Evolutionary conservation across 2,888 invertebrate species (phyloP), one percentile per base, ranked within the genome.

Genomic region (Cepaea hortensis): DNA sequence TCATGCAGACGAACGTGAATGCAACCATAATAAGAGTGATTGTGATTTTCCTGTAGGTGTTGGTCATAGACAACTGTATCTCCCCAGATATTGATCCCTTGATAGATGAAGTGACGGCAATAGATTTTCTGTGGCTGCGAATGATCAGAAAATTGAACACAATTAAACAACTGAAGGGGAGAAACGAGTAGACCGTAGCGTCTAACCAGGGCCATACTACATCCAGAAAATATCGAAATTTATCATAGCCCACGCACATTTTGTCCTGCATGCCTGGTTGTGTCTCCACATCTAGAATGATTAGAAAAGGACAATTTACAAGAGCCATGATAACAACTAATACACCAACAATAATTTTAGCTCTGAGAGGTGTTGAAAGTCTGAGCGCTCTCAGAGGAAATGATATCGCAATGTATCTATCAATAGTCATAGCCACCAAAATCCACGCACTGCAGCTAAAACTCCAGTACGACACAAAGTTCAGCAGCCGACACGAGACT

Each of bases 381-480:
- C 88, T 87, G 20, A 88, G 81, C 18, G 91, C 91, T 79, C 90
- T 91, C 9, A 93, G 87, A 3, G 93, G 93, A 82, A 90, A 91
- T 79, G 90, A 90, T 7, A 93, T 91, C 4, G 91, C 92, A 46
- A 92, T 79, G 68, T 48, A 88, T 61, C 93, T 82, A 82, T 93
- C 93, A 11, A 92, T 88, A 11, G 93, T 93, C 93, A 93, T 92
- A 20, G 90, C 90, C 80, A 92, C 92, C 7, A 93, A 88, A n/a
- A 91, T 88, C 93, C 93, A 93, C 15, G 90, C 91, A 62, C 92
- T 90, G 70, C 90, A 88, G 80, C 91, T 90, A 83, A 91, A 92
- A 65, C 89, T 90, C 79, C 91, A 89, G 85, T 92, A 92, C 13
- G 90, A 88, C 35, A 91, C 68, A 81, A 92, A 91, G 84, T 90